phyloP scores from a whole-genome alignment of 2,797 vertebrate species.

The Crocodylus rhombifer region DNA sequence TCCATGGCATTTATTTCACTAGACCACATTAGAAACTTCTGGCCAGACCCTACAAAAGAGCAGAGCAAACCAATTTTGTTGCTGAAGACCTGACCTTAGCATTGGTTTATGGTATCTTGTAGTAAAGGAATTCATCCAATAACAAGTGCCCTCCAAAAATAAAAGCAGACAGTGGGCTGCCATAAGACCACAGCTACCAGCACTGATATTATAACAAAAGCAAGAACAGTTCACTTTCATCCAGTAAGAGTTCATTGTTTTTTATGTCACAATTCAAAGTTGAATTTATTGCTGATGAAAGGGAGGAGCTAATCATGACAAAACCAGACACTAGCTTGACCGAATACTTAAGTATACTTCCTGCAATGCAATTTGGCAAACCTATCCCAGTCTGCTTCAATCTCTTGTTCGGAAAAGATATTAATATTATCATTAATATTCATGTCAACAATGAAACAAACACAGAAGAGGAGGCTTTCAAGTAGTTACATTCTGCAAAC shows the following conservation, averaged over 20 bases:
- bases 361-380: not conserved
- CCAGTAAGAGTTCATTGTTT: not conserved
- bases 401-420: not conserved
- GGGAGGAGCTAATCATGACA: not conserved
- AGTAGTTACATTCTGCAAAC: not conserved
- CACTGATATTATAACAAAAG: not conserved
- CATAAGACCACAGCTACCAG: not conserved
- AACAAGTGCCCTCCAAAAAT: not conserved
- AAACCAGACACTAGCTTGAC: not conserved
- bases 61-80: not conserved
- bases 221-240: not conserved
- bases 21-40: not conserved
- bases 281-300: not conserved
- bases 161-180: not conserved
- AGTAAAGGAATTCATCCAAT: not conserved
- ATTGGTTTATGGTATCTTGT: not conserved
- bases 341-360: not conserved
- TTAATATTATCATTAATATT: not conserved
- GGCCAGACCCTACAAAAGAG: not conserved
- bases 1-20: not conserved
- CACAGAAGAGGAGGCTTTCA: not conserved
- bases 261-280: not conserved
- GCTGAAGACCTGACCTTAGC: not conserved
- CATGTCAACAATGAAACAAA: slow-evolving; percentile 9
- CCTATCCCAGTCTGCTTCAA: not conserved